Percentiles rank a stretch among this genome's conserved stretches.
Evolutionary conservation across 2,888 invertebrate species (phyloP).

Genomic region (Phymatocera aterrima): DNA sequence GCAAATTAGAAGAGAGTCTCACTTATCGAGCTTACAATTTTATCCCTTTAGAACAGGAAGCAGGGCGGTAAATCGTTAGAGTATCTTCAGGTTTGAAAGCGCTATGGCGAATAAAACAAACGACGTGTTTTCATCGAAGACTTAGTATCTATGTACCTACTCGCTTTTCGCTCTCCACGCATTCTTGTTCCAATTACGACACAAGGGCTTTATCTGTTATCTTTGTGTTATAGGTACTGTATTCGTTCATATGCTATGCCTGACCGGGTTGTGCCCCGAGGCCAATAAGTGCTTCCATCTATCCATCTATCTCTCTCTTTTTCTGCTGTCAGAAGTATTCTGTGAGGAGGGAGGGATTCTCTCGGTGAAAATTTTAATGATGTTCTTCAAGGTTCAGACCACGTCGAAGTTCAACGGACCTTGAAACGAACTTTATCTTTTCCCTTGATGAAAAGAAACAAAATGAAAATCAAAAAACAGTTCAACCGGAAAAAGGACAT

Average conservation of each 20-base stretch:
- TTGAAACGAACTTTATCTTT: background rate
- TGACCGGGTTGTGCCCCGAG: too few relatives aligned
- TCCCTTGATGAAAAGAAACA: background rate
- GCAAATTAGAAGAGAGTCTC: background rate
- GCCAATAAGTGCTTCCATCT: too few relatives aligned
- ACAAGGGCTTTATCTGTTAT: slow-evolving; percentile 41
- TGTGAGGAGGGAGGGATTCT: background rate
- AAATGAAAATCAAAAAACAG: background rate
- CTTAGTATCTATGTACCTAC: too few relatives aligned
- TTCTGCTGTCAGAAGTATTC: slow-evolving; percentile 19
- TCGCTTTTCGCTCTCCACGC: slow-evolving; percentile 1
- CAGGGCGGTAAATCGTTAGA: slow-evolving; percentile 22
- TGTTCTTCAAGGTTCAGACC: slow-evolving; percentile 24
- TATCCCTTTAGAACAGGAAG: background rate
- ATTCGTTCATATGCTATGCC: too few relatives aligned
- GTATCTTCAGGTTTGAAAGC: background rate
- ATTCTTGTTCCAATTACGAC: slow-evolving; percentile 42
- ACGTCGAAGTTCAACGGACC: slow-evolving; percentile 20
- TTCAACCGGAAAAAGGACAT: too few relatives aligned
- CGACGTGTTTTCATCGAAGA: slow-evolving; percentile 27
- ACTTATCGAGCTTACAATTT: background rate
- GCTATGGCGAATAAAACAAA: slow-evolving; percentile 37
- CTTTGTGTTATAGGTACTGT: too few relatives aligned
- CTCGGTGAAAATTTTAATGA: slow-evolving; percentile 30
- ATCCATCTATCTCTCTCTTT: background rate